Percentiles rank a stretch among this genome's conserved stretches.
Evolutionary conservation across 2,113 vertebrate species (phyloP).

Genomic region (Pampusana beccarii): DNA sequence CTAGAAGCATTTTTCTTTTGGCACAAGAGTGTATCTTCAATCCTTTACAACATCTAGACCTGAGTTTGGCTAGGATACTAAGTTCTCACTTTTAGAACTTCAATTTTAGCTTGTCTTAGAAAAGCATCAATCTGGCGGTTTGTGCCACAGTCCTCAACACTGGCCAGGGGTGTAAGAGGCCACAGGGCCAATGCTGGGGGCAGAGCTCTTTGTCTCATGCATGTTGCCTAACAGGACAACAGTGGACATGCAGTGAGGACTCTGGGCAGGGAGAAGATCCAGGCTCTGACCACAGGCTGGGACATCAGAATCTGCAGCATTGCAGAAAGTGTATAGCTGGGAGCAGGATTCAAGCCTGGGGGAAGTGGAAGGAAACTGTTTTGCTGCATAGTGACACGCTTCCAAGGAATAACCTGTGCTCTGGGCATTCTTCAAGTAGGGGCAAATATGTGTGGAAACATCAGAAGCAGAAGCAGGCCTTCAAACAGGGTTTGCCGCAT

Average conservation of each 20-base stretch:
- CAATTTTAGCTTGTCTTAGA: not conserved
- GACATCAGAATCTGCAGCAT: not conserved
- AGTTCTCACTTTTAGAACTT: not conserved
- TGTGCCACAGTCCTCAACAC: rapidly evolving
- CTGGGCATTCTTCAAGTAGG: not conserved
- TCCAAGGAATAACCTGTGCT: not conserved
- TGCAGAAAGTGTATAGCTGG: not conserved
- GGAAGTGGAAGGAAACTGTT: not conserved
- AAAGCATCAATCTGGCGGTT: not conserved
- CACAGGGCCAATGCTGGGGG: rapidly evolving
- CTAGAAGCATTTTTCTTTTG: not conserved
- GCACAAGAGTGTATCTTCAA: not conserved
- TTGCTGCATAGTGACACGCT: not conserved
- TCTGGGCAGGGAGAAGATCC: not conserved
- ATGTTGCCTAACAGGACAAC: rapidly evolving
- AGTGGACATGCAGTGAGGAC: not conserved
- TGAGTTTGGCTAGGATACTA: not conserved
- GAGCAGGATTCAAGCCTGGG: not conserved
- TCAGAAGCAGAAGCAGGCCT: not conserved
- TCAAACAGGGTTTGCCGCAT: not conserved
- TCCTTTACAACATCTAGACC: not conserved
- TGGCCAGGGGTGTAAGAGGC: not conserved
- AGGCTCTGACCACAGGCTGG: not conserved
- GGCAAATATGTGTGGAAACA: not conserved
- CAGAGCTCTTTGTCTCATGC: not conserved